Percentiles rank a stretch among this genome's conserved stretches.
phyloP scores from a whole-genome alignment of 2,888 invertebrate species.

The Dendrolimus pini region DNA sequence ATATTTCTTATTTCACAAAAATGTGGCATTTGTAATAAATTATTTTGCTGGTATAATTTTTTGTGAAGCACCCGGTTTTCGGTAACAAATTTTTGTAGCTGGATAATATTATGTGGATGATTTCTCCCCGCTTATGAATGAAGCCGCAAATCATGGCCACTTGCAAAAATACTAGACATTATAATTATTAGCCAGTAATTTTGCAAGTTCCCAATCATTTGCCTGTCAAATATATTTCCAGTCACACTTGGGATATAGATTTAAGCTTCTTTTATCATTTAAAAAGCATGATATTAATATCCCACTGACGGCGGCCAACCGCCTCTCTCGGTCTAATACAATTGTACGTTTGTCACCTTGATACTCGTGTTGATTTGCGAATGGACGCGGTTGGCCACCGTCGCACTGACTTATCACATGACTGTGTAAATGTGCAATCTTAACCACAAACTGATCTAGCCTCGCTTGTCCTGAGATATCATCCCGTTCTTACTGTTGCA shows the following conservation, averaged over 20 bases:
- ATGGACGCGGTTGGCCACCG: slow-evolving; percentile 38
- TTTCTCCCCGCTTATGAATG: slow-evolving; percentile 5
- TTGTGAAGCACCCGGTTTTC: too few species aligned
- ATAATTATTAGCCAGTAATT: slow-evolving; percentile 49
- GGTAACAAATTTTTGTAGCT: too few species aligned
- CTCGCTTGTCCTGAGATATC: slow-evolving; percentile 74
- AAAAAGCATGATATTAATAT: slow-evolving; percentile 69
- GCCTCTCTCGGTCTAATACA: slow-evolving; percentile 17
- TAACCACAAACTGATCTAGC: slow-evolving; percentile 68
- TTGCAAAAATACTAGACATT: slow-evolving; percentile 58
- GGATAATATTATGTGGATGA: too few species aligned
- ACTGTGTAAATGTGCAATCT: slow-evolving; percentile 70
- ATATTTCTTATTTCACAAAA: too few species aligned
- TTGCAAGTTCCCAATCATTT: slow-evolving; percentile 67
- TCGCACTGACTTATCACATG: slow-evolving; percentile 52
- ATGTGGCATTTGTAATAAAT: too few species aligned
- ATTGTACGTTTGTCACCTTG: not conserved
- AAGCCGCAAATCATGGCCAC: slow-evolving; percentile 52
- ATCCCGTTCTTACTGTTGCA: slow-evolving; percentile 74
- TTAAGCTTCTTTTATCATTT: slow-evolving; percentile 70
- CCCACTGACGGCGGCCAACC: slow-evolving; percentile 43
- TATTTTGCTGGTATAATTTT: too few species aligned
- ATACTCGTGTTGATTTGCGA: not conserved
- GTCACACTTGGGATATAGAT: slow-evolving; percentile 67
- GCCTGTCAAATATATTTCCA: slow-evolving; percentile 65